Base-by-base conservation (phyloP, 2,113 vertebrate species). In the Cyanoramphus novaezelandiae region DNA sequence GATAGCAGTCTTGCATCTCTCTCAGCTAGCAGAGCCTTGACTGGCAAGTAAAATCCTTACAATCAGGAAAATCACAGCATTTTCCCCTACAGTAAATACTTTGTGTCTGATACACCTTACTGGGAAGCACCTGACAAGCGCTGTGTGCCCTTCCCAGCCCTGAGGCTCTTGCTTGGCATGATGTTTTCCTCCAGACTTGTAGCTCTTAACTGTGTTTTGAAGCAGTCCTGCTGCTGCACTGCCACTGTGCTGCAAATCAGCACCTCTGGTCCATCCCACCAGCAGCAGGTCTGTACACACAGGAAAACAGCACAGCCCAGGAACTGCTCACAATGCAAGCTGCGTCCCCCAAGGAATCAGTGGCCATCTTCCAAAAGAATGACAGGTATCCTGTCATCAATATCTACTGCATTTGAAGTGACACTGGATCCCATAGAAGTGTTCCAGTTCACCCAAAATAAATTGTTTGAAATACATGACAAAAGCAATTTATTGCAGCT, bases 251-350 rank as follows among this genome's bases (percentile, higher is more conserved):
- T 83, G 31, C 60, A 63, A 69, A 65, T 29, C 7, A 1, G 23
- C 64, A 39, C 7, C 20, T 25, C 0, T 0, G 17, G 29, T 17
- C 39, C 52, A 8, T 23, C 15, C 15, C 2, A 0, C 6, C 67
- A 68, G 25, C 44, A 63, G 18, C 69, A 44, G 21, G 21, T 21
- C 68, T 74, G 71, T 37, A 29, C 53, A 11, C 33, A 9, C 11
- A 6, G 0, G 16, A 33, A 10, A 70, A 59, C 10, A 59, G 6
- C 39, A 39, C 41, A 83, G 60, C 15, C 60, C 78, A 20, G 59
- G 63, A 95, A 18, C 63, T 21, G 14, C 75, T 93, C 64, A 52
- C 39, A 64, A 21, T 4, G 2, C 31, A 41, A 11, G 11, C 46
- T 33, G 78, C 5, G 1, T 49, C 25, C 57, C 10, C 17, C 60